phyloP scores from a whole-genome alignment of 2,888 invertebrate genomes.

The Ariolimax columbianus region DNA sequence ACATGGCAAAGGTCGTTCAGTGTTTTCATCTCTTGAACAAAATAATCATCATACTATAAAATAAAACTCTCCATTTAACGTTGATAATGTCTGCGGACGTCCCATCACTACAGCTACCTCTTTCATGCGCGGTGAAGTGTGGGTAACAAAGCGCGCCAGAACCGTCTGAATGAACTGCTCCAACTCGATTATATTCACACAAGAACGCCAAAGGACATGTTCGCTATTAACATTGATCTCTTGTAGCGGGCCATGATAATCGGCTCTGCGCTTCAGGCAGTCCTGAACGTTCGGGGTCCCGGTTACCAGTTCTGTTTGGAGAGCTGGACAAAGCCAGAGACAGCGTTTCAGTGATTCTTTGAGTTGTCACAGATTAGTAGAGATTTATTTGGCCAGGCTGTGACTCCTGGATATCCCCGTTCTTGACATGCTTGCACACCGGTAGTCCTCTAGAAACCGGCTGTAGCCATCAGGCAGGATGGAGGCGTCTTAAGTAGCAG shows the following conservation, averaged over 20 bases:
- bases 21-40: too few species aligned
- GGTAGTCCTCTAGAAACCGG: too few species aligned
- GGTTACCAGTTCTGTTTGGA: constrained; percentile 40
- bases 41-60: too few species aligned
- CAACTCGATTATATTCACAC: not conserved
- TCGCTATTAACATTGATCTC: not conserved
- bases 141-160: not conserved
- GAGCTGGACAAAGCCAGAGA: constrained; percentile 25
- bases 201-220: not conserved
- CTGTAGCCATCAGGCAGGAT: too few species aligned
- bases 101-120: not conserved
- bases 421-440: not conserved
- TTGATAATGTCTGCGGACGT: too few species aligned
- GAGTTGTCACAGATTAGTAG: constrained; percentile 25
- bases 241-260: not conserved
- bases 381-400: constrained; percentile 29
- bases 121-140: not conserved
- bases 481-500: too few species aligned
- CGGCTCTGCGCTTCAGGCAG: not conserved
- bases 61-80: too few species aligned
- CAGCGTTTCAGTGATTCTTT: not conserved
- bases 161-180: not conserved
- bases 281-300: constrained; percentile 8
- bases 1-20: too few species aligned
- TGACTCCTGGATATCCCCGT: not conserved